Conservation (phyloP, 2,797 vertebrate genomes). For the Podarcis lilfordi region DNA sequence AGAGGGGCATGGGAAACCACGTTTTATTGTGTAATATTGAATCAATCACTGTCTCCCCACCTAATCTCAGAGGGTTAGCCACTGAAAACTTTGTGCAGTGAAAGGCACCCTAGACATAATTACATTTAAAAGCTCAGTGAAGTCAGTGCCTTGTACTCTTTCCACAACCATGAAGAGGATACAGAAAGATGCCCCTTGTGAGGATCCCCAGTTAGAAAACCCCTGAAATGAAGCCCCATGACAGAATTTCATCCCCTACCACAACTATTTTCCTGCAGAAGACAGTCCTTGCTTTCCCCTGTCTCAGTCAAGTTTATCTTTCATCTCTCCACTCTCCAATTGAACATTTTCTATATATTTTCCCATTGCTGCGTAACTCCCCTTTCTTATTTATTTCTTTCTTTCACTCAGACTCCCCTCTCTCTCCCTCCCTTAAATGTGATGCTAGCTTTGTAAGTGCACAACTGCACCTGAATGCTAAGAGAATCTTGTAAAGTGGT, state of each 20-base stretch:
- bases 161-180: background rate
- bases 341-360: background rate
- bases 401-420: constrained; percentile 7
- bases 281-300: background rate
- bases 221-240: background rate
- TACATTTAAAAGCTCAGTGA: background rate
- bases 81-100: background rate
- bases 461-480: constrained; percentile 64
- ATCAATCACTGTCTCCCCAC: background rate
- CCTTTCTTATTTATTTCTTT: constrained; percentile 41
- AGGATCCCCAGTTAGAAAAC: background rate
- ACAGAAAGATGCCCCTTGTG: background rate
- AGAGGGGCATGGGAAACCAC: background rate
- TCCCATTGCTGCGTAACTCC: background rate
- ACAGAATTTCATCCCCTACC: background rate
- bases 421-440: constrained; percentile 48
- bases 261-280: background rate
- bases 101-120: background rate
- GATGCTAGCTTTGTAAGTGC: constrained; percentile 44
- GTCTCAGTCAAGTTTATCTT: background rate
- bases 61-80: background rate
- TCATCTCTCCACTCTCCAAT: background rate
- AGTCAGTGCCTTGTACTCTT: background rate
- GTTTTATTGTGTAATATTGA: background rate
- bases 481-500: constrained; percentile 46